Evolutionary conservation across 2,888 invertebrate species (phyloP), one percentile per base, ranked within the genome.

Genomic region (Imbricaverruca yamaguchii): DNA sequence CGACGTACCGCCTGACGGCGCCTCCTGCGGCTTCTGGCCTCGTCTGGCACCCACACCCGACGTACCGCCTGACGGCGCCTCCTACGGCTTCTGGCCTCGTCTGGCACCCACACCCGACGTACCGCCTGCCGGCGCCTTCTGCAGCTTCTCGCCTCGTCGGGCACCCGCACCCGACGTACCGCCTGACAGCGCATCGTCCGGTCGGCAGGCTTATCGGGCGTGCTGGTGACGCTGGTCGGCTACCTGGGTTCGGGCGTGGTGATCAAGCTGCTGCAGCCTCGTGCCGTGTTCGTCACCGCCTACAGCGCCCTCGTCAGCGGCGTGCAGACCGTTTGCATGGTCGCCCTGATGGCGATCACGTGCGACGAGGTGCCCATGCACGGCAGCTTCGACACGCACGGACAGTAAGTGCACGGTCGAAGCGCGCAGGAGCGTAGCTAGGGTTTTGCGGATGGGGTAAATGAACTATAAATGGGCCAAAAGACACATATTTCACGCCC

Each of bases 291-390:
- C 80, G 84, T 84, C 25, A 82, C 83, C 2, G 84, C 82, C 23
- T 84, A 84, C 82, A 82, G 82, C 67, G 80, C 83, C 81, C 82
- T 84, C 81, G 69, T 84, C 81, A 83, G 83, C 80, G 69, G 84
- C 55, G 80, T 84, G 39, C 81, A 80, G 63, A 78, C 83, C 74
- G 80, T 80, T 39, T 82, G 83, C 21, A 82, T 84, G 81, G 25
- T 83, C 23, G 80, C 81, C n/a, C 83, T 84, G 67, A 84, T 83
- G 82, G 81, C 83, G 69, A 80, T 84, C 65, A 83, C 83, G 61
- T 84, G 84, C 65, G n/a, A 55, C 12, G 23, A 78, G 78, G 56
- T 23, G 15, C 56, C 56, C 23, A 56, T 78, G 57, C 78, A 78
- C 78, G 57, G 78, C 57, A 3, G 4, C n/a, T 2, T 12, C 23